phyloP scores from a whole-genome alignment of 1,140 invertebrate genomes.

The Zophobas morio region DNA sequence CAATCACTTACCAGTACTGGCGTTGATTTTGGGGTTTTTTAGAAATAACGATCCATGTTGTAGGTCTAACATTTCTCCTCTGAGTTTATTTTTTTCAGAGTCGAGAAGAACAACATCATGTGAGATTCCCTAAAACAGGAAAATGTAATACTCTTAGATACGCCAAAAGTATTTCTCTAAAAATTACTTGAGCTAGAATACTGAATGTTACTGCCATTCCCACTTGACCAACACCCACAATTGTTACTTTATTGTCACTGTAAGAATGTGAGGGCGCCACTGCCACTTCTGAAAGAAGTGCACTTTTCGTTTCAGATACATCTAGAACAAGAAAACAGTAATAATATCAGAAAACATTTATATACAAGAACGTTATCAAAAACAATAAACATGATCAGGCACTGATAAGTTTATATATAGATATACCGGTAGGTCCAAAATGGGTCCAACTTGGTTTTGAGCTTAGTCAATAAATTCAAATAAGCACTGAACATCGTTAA shows the following conservation, averaged over 20 bases:
- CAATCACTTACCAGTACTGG: constrained; percentile 72
- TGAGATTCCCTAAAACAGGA: constrained; percentile 77
- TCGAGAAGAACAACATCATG: constrained; percentile 88
- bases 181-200: constrained; percentile 83
- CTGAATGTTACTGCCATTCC: constrained; percentile 95
- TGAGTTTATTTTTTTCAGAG: constrained; percentile 84
- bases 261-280: constrained; percentile 62
- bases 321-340: too few species aligned
- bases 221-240: constrained; percentile 92
- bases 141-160: not conserved
- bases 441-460: too few species aligned
- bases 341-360: too few species aligned
- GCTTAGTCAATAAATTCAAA: too few species aligned
- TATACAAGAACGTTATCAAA: too few species aligned
- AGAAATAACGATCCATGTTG: constrained; percentile 91
- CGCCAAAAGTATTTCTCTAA: constrained; percentile 31
- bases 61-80: constrained; percentile 91
- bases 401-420: too few species aligned
- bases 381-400: too few species aligned
- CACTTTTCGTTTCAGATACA: constrained; percentile 60
- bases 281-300: constrained; percentile 68
- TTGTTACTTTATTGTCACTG: constrained; percentile 83
- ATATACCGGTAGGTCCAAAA: too few species aligned
- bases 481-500: too few species aligned
- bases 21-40: constrained; percentile 83